A percentile compares a stretch with the other conserved stretches of the same genome.
Conservation (phyloP, 2,888 invertebrate genomes). For the Disparrhopalites patrizii region DNA sequence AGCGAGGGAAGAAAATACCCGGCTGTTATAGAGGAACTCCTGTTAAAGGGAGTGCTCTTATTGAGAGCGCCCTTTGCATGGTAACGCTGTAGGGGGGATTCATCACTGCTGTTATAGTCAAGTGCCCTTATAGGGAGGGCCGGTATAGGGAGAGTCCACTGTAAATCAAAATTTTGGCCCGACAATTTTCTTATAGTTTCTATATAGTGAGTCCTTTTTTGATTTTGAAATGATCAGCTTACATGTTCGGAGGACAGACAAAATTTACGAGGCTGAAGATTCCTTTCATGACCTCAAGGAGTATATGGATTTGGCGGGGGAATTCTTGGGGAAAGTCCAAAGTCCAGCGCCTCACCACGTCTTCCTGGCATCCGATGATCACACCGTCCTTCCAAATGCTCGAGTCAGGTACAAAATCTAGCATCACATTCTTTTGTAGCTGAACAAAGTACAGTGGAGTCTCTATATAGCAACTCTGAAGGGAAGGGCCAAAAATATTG, state of each 20-base stretch:
- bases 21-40: too few relatives aligned
- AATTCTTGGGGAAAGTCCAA: neutral
- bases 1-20: too few relatives aligned
- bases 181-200: neutral
- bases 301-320: conserved; percentile 18
- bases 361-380: conserved; percentile 24
- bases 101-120: too few relatives aligned
- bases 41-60: too few relatives aligned
- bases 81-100: too few relatives aligned
- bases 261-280: conserved; percentile 10
- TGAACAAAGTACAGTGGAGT: too few relatives aligned
- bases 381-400: conserved; percentile 1
- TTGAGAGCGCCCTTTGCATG: too few relatives aligned
- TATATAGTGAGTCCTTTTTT: neutral
- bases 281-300: conserved; percentile 19
- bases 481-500: too few relatives aligned
- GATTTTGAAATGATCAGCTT: conserved; percentile 10
- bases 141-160: too few relatives aligned
- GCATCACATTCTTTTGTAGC: neutral
- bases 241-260: conserved; percentile 34
- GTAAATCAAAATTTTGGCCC: neutral
- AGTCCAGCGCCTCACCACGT: neutral
- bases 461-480: too few relatives aligned
- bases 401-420: neutral
- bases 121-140: too few relatives aligned